Percentiles rank a stretch among this genome's conserved stretches.
Evolutionary conservation across 1,140 invertebrate genomes (phyloP).

Genomic region (Saccostrea glomerata): DNA sequence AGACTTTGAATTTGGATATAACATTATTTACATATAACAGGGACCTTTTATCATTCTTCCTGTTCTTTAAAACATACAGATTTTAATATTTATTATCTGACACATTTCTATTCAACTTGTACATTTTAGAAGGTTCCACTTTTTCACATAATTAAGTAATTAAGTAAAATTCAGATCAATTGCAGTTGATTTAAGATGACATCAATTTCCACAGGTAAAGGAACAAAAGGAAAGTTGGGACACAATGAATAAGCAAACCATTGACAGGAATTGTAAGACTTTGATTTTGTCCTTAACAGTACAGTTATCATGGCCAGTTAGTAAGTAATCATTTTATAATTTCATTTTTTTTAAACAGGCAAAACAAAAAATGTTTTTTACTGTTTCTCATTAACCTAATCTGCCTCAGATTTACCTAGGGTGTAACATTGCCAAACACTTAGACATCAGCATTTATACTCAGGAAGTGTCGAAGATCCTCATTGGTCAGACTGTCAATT

Average conservation of each 20-base stretch:
- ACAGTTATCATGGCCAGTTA: too few species aligned
- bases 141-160: constrained; percentile 13
- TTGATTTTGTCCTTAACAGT: too few species aligned
- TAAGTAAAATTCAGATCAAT: background rate
- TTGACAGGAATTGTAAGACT: too few species aligned
- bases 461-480: constrained; percentile 56
- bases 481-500: constrained; percentile 47
- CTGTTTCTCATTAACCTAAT: background rate
- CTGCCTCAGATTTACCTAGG: constrained; percentile 49
- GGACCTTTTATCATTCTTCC: too few species aligned
- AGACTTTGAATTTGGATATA: too few species aligned
- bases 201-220: too few species aligned
- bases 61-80: too few species aligned
- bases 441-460: constrained; percentile 59
- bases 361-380: background rate
- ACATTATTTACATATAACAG: too few species aligned
- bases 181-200: background rate
- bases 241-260: too few species aligned
- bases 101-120: background rate
- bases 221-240: too few species aligned
- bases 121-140: constrained; percentile 24
- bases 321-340: too few species aligned
- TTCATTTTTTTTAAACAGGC: background rate
- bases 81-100: too few species aligned
- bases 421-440: constrained; percentile 59